Evolutionary conservation across 2,888 invertebrate genomes (phyloP).

Genomic region (Odontothrips loti): DNA sequence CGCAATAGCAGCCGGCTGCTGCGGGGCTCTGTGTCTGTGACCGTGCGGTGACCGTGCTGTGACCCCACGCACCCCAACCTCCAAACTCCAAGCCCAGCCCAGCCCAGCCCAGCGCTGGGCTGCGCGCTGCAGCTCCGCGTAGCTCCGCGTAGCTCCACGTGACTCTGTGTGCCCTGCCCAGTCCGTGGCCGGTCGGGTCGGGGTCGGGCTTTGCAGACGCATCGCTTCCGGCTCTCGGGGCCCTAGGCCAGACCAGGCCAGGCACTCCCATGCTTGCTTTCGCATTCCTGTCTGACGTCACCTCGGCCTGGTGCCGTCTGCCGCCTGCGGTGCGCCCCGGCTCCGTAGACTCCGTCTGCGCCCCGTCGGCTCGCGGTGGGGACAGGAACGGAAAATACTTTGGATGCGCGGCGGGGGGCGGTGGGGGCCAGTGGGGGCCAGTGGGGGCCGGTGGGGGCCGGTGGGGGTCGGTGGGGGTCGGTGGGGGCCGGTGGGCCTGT

Average conservation of each 20-base stretch:
- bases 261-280: background rate
- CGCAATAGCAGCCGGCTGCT: background rate
- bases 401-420: background rate
- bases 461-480: too few species aligned
- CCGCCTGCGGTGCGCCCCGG: background rate
- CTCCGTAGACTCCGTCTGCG: background rate
- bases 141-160: too few species aligned
- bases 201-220: background rate
- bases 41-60: too few species aligned
- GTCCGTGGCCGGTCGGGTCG: background rate
- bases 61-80: too few species aligned
- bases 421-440: background rate
- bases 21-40: too few species aligned
- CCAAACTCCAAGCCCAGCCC: too few species aligned
- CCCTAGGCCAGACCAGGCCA: background rate
- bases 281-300: background rate
- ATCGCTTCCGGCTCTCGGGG: background rate
- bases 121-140: too few species aligned
- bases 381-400: slow-evolving; percentile 3
- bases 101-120: too few species aligned
- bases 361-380: background rate
- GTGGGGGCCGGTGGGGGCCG: too few species aligned
- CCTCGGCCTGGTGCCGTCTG: background rate
- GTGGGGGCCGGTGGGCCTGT: too few species aligned
- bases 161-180: background rate